Conservation (phyloP, 2,888 invertebrate genomes). For the Pristionchus exspectatus region DNA sequence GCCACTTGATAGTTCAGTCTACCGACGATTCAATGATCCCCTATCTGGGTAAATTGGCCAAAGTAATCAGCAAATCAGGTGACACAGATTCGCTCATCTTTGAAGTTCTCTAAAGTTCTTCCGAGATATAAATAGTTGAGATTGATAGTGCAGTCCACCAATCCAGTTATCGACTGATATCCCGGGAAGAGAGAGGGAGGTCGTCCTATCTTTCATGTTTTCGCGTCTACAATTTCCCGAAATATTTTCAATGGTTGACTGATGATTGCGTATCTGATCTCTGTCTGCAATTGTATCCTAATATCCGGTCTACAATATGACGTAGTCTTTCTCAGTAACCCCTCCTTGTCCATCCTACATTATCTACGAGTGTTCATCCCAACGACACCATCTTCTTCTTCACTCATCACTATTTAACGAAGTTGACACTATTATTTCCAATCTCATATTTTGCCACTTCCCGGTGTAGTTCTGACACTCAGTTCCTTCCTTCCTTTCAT, state of each 20-base stretch:
- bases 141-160: background rate
- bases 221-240: background rate
- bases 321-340: background rate
- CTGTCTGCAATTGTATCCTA: background rate
- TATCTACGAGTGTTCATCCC: background rate
- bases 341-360: background rate
- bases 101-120: constrained; percentile 22
- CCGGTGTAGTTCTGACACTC: constrained; percentile 11
- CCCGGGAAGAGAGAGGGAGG: background rate
- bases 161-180: constrained; percentile 39
- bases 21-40: background rate
- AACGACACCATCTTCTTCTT: background rate
- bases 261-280: background rate
- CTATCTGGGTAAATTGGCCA: background rate
- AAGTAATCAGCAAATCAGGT: background rate
- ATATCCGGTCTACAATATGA: background rate
- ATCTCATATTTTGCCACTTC: background rate
- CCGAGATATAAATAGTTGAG: background rate
- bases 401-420: constrained; percentile 4
- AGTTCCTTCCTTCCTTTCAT: background rate
- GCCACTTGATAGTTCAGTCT: background rate
- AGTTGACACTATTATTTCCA: background rate
- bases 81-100: constrained; percentile 36
- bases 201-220: constrained; percentile 6
- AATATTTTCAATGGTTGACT: background rate